Conservation (phyloP, 2,113 vertebrate genomes). For the Dendrocopos noguchii region DNA sequence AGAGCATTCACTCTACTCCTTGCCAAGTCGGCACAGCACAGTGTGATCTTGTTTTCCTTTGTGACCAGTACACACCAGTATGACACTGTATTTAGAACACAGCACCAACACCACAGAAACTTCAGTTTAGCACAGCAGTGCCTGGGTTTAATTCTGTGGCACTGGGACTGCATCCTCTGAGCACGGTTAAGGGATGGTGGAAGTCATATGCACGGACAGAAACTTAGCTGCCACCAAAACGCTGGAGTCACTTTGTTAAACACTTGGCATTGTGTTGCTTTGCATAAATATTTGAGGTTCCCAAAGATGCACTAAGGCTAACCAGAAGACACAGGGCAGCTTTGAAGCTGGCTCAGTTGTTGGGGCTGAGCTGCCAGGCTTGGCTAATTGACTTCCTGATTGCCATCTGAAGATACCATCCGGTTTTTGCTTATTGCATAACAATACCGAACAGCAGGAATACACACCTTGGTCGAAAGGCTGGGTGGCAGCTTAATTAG, state of each 20-base stretch:
- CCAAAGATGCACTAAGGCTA: not conserved
- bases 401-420: not conserved
- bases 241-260: not conserved
- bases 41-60: not conserved
- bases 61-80: fast-evolving
- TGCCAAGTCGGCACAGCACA: fast-evolving
- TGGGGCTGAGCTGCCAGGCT: not conserved
- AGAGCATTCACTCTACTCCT: not conserved
- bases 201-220: not conserved
- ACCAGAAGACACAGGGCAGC: not conserved
- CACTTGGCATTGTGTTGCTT: not conserved
- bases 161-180: not conserved
- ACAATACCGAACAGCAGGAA: not conserved
- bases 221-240: not conserved
- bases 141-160: not conserved
- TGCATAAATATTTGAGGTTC: not conserved
- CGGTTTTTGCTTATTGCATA: not conserved
- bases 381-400: not conserved
- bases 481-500: not conserved
- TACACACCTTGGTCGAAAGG: not conserved
- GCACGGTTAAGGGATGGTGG: not conserved
- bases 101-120: not conserved
- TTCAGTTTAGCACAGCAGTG: not conserved
- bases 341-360: not conserved
- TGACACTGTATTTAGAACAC: fast-evolving